These are phyloP conservation scores for Antedon mediterranea DNA, from an alignment of 53 echinoderm and acorn worm genomes.

Conservation along the genomic window DNA sequence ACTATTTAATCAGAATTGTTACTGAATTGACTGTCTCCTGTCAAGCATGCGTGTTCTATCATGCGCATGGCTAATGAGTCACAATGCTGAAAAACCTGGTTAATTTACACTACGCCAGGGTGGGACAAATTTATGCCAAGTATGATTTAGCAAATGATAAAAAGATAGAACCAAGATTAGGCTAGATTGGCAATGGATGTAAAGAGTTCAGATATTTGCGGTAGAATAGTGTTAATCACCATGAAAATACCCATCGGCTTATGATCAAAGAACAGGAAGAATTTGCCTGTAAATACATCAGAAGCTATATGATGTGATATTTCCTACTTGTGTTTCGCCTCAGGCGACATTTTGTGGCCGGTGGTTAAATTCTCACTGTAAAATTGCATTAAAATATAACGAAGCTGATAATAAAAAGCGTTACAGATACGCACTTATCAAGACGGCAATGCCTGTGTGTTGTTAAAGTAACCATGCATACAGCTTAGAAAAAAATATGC, in stretches of 20 bases:
- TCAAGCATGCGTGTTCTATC: too few relatives aligned
- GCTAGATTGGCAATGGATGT: neutral
- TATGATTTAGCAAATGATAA: neutral
- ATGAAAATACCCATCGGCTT: neutral
- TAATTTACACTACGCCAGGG: neutral
- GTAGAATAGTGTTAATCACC: neutral
- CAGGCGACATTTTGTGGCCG: neutral
- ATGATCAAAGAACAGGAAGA: neutral
- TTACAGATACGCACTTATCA: too few relatives aligned
- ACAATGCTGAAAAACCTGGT: neutral
- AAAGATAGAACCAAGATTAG: neutral
- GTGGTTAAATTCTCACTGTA: neutral
- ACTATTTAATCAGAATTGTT: too few relatives aligned
- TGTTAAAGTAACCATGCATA: too few relatives aligned
- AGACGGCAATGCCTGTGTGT: too few relatives aligned
- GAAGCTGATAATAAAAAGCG: too few relatives aligned
- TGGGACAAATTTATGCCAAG: neutral
- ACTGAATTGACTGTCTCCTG: too few relatives aligned
- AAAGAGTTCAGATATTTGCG: neutral
- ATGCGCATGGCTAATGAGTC: neutral
- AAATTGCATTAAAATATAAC: too few relatives aligned
- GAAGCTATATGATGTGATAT: neutral
- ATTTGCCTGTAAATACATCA: neutral
- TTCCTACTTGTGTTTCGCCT: neutral
- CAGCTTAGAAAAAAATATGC: too few relatives aligned